Evolutionary conservation across 2,888 invertebrate species (phyloP).

Genomic region (Agonopterix arenella): DNA sequence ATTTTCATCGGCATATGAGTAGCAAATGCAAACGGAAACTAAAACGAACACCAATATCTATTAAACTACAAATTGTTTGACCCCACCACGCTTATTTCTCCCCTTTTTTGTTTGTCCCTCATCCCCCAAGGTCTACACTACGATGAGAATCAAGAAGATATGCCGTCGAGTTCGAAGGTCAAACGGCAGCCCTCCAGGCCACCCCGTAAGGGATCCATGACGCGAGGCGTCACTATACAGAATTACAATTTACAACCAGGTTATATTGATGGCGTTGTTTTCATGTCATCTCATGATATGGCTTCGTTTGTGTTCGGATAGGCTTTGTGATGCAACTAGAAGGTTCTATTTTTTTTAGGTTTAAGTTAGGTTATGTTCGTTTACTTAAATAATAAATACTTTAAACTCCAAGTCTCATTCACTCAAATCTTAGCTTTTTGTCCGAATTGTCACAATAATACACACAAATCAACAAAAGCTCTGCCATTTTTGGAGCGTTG

Average conservation of each 20-base stretch:
- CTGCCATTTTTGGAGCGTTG: too few relatives aligned
- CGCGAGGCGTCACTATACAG: conserved; percentile 69
- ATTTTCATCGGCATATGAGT: too few relatives aligned
- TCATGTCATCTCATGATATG: too few relatives aligned
- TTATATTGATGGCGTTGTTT: conserved; percentile 16
- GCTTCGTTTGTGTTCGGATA: too few relatives aligned
- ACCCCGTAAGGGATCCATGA: conserved; percentile 85
- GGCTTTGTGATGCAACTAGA: too few relatives aligned
- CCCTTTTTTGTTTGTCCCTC: conserved; percentile 22
- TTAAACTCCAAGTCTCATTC: too few relatives aligned
- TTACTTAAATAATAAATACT: too few relatives aligned
- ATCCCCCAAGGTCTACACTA: conserved; percentile 84
- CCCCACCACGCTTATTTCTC: not conserved
- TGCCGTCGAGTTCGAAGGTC: conserved; percentile 46
- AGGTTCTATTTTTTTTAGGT: too few relatives aligned
- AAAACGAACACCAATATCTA: not conserved
- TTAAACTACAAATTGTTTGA: not conserved
- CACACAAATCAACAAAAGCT: too few relatives aligned
- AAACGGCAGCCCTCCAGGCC: conserved; percentile 81
- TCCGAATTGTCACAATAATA: too few relatives aligned
- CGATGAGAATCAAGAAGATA: conserved; percentile 82
- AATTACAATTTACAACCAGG: conserved; percentile 62
- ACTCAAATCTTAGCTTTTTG: too few relatives aligned
- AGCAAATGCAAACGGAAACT: not conserved
- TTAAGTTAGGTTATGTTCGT: too few relatives aligned